Base-by-base conservation (phyloP, 2,888 invertebrate genomes). In the Platycheirus albimanus region DNA sequence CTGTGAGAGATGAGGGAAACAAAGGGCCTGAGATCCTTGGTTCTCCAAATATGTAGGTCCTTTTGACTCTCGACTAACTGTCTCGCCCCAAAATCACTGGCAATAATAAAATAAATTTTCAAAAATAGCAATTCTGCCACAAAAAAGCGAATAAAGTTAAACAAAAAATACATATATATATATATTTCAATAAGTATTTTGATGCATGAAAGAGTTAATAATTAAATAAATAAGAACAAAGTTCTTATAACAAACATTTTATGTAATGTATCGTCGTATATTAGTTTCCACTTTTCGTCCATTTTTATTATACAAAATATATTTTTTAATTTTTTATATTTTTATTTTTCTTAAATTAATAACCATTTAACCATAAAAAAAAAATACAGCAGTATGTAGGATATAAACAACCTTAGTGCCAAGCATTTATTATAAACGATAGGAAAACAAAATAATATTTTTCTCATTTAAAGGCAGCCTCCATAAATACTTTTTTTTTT, bases 381-480 rank as follows among this genome's bases (percentile, higher is more conserved):
- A n/a, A n/a, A n/a, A n/a, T n/a, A n/a, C n/a, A n/a, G n/a, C n/a
- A n/a, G n/a, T 20, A 19, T 41, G 36, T 74, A 78, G 64, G 30
- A 61, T 56, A 63, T 56, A 74, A 83, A 78, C 71, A 83, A 78
- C 71, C 75, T 51, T 85, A 85, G 85, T 84, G 85, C 84, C 84
- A 85, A 85, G 84, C 85, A 81, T 78, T 83, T 67, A 66, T 47
- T 47, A 61, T 41, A 19, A 13, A 10, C 19, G 43, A 24, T 4
- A 17, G 28, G 15, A 43, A 43, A 15, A 28, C 0, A 45, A 61
- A 45, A 17, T 11, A n/a, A 0, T 43, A 15, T 61, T 45, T 61
- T 45, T 45, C 45, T 45, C 41, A 58, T 41, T 11, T n/a, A 0
- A 43, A 33, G 45, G 45, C 61, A 61, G 61, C 61, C 10, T 6